Percentiles rank a stretch among this genome's conserved stretches.
These are phyloP conservation scores for Nibea albiflora DNA, from an alignment of 2,113 vertebrate species.

Conservation along the genomic window DNA sequence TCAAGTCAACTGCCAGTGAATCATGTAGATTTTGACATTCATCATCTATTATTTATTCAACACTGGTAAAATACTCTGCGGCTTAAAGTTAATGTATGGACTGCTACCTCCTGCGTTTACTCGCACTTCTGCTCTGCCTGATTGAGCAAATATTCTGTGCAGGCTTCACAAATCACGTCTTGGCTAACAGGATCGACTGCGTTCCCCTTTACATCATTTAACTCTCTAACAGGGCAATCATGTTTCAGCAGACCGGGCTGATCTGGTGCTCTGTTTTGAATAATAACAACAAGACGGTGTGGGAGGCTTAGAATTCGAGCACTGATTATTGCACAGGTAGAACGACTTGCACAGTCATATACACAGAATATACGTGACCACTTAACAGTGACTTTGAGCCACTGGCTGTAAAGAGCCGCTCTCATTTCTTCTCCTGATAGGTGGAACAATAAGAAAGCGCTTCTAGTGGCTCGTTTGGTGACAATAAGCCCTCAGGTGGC, in stretches of 20 bases:
- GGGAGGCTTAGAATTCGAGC: constrained; percentile 7
- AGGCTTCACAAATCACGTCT: constrained; percentile 6
- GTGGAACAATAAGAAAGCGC: neutral
- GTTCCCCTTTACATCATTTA: constrained; percentile 31
- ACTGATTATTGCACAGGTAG: neutral
- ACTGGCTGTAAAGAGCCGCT: neutral
- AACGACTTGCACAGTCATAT: neutral
- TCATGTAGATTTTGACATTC: neutral
- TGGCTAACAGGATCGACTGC: constrained; percentile 12
- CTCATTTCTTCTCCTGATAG: neutral
- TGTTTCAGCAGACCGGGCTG: neutral
- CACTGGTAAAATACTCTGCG: neutral
- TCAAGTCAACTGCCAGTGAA: neutral
- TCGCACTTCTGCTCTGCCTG: neutral
- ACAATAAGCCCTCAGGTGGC: constrained; percentile 10
- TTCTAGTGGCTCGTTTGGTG: neutral
- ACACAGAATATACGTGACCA: neutral
- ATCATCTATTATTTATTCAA: neutral
- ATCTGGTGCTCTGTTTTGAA: constrained; percentile 2
- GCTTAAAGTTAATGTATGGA: neutral
- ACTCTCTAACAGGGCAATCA: constrained; percentile 10
- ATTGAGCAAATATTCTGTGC: constrained; percentile 25
- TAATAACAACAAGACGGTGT: neutral
- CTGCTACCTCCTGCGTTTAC: neutral
- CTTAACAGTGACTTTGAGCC: neutral